These are phyloP conservation scores for Blastobasis lacticolella DNA, from an alignment of 2,888 invertebrate genomes.

Conservation along the genomic window DNA sequence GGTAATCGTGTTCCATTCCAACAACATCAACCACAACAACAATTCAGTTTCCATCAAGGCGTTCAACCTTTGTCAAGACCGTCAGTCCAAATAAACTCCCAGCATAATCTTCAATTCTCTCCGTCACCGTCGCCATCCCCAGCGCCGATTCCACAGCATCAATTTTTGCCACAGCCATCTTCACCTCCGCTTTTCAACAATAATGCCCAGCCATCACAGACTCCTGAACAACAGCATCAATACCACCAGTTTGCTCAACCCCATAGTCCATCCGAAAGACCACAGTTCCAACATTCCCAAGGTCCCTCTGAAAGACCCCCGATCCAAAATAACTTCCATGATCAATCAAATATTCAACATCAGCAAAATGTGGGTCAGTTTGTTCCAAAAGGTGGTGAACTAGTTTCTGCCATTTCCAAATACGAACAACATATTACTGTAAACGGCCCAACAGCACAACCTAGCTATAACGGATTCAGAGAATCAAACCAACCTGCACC, in stretches of 20 bases:
- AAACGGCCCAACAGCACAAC: constrained; percentile 44
- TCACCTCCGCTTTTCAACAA: constrained; percentile 54
- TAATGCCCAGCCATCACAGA: constrained; percentile 51
- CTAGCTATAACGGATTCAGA: constrained; percentile 39
- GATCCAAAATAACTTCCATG: constrained; percentile 37
- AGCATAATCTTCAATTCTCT: constrained; percentile 24
- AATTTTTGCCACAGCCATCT: constrained; percentile 60
- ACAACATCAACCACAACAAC: constrained; percentile 43
- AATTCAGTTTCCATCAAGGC: constrained; percentile 63
- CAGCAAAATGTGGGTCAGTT: constrained; percentile 64
- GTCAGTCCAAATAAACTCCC: constrained; percentile 32
- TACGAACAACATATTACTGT: constrained; percentile 84
- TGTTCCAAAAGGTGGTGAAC: constrained; percentile 80
- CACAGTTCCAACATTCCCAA: constrained; percentile 33
- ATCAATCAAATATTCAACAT: constrained; percentile 42
- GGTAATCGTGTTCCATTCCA: constrained; percentile 55
- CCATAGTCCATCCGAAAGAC: constrained; percentile 32
- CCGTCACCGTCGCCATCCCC: constrained; percentile 28
- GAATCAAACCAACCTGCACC: constrained; percentile 30
- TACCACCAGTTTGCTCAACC: constrained; percentile 22
- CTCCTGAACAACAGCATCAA: constrained; percentile 25
- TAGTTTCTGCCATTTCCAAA: constrained; percentile 84
- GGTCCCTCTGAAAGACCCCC: constrained; percentile 43
- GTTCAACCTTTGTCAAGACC: constrained; percentile 46
- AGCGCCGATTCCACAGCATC: constrained; percentile 44